Evolutionary conservation across 2,888 invertebrate species (phyloP), one percentile per base, ranked within the genome.

Genomic region (Sicus ferrugineus): DNA sequence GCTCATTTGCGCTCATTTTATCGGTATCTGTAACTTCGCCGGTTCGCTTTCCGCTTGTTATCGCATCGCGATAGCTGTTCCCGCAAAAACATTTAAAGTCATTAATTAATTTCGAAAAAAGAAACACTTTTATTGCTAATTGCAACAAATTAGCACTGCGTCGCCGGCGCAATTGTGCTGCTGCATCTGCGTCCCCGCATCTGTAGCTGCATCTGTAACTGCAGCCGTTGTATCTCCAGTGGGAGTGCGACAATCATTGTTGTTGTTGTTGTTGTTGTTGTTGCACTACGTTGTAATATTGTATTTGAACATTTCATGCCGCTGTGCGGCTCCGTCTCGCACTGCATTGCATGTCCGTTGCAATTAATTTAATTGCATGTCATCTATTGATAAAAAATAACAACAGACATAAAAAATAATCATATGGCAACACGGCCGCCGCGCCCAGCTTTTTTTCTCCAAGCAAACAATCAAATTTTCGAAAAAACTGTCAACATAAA

Each of bases 281-380:
- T 2, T n/a, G 56, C 56, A 16, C n/a, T 30, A 11, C 30, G 28
- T 9, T 42, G 42, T 4, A 2, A 42, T n/a, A 4, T 42, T 42
- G 21, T 21, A 28, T 30, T 56, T 30, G 4, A 59, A 59, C 38
- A 42, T 38, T 42, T 42, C 42, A 42, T 46, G 46, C 46, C 6
- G n/a, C 9, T 19, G n/a, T 3, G 46, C 19, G 4, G 26, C 28
- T 54, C 6, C 54, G 16, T 2, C 11, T 23, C 14, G 9, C 54
- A 38, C 34, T 31, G 42, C 64, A 64, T 64, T 64, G 50, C 64
- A 64, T 64, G 50, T 38, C 38, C 21, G 19, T 56, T 66, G 66
- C 66, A 58, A 66, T 66, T 66, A 66, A 46, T 56, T 66, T 66
- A 66, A 66, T 66, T 46, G 66, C 66, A 66, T 66, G 66, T 46